A percentile compares a stretch with the other conserved stretches of the same genome.
Evolutionary conservation across 1,140 invertebrate genomes (phyloP).

Genomic region (Scaptomyza montana): DNA sequence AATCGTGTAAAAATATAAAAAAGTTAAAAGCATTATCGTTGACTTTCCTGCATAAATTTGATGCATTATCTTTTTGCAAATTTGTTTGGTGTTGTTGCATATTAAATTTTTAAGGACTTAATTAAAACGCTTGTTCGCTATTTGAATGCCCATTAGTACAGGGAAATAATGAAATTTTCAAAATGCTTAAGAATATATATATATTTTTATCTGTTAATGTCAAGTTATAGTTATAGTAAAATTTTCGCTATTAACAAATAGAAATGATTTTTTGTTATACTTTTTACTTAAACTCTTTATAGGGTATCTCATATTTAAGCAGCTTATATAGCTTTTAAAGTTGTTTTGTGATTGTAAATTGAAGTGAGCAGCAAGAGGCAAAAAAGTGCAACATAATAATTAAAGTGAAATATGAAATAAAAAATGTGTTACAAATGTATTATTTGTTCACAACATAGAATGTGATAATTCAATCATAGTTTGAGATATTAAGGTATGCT

Average conservation of each 20-base stretch:
- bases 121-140: neutral
- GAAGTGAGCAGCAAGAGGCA: slow-evolving; percentile 8
- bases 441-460: slow-evolving; percentile 46
- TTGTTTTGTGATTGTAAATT: neutral
- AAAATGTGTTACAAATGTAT: slow-evolving; percentile 26
- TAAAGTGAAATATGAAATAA: slow-evolving; percentile 28
- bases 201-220: no score
- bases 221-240: no score
- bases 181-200: no score
- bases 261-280: neutral
- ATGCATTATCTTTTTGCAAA: slow-evolving; percentile 11
- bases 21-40: slow-evolving; percentile 18
- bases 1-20: slow-evolving; percentile 9
- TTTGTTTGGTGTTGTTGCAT: slow-evolving; percentile 25
- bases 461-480: slow-evolving; percentile 74
- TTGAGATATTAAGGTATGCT: slow-evolving; percentile 28
- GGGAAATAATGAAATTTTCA: no score
- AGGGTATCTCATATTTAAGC: neutral
- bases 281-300: neutral
- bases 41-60: slow-evolving; percentile 30
- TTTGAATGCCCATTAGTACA: neutral
- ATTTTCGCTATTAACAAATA: no score
- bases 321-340: slow-evolving; percentile 17
- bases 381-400: slow-evolving; percentile 33
- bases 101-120: neutral